These are phyloP conservation scores for Agrotis ipsilon DNA, from an alignment of 2,888 invertebrate genomes.

Conservation along the genomic window DNA sequence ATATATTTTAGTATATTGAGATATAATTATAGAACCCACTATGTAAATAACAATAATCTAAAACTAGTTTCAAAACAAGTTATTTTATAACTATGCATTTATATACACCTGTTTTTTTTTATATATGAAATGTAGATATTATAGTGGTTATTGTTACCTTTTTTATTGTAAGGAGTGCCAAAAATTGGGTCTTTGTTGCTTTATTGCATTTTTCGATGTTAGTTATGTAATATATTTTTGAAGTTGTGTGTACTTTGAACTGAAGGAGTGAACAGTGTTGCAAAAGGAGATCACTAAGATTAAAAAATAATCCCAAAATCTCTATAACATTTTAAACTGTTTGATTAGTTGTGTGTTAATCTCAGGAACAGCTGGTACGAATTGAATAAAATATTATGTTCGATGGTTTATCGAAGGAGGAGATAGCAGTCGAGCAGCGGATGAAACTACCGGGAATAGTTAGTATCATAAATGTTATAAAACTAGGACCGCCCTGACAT, in stretches of 20 bases:
- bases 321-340: not conserved
- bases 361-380: no score
- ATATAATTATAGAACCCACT: constrained; percentile 4
- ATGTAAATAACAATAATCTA: constrained; percentile 32
- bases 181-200: constrained; percentile 9
- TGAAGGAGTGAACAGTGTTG: not conserved
- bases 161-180: constrained; percentile 1
- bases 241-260: constrained; percentile 14
- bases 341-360: no score
- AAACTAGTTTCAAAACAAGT: constrained; percentile 23
- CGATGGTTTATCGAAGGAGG: no score
- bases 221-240: constrained; percentile 3
- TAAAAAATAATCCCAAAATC: not conserved
- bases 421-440: no score
- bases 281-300: not conserved
- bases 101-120: not conserved
- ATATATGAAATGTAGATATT: not conserved
- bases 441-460: no score
- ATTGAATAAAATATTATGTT: no score
- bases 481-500: no score
- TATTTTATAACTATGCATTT: constrained; percentile 21
- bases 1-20: constrained; percentile 7
- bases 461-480: no score
- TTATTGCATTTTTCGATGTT: constrained; percentile 15
- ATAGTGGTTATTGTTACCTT: not conserved